Percentiles rank a stretch among this genome's conserved stretches.
Conservation (phyloP, 2,888 invertebrate genomes). For the Lampropteryx suffumata region DNA sequence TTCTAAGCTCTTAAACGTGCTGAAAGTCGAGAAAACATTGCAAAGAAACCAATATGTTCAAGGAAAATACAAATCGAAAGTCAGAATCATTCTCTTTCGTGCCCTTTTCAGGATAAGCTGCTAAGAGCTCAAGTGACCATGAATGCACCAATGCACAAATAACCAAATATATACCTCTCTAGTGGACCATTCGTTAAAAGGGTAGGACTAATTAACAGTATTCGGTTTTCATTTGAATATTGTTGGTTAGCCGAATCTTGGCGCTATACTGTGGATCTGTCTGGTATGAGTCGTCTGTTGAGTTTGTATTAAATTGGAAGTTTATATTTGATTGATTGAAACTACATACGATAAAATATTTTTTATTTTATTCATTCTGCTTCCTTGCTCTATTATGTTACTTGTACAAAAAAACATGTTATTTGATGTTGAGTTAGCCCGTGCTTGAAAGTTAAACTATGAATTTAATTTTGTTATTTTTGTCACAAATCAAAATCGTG, state of each 20-base stretch:
- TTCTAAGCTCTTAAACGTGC: too few species aligned
- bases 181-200: slow-evolving; percentile 1
- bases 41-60: too few species aligned
- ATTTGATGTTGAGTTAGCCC: background rate
- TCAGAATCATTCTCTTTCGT: too few species aligned
- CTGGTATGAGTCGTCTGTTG: background rate
- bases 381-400: background rate
- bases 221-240: slow-evolving; percentile 1
- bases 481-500: slow-evolving; percentile 11
- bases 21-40: too few species aligned
- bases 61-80: too few species aligned
- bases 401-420: background rate
- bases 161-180: background rate
- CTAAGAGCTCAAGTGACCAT: too few species aligned
- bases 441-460: slow-evolving; percentile 1
- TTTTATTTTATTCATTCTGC: background rate
- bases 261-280: slow-evolving; percentile 21
- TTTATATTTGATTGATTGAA: slow-evolving; percentile 6
- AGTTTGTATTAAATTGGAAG: background rate
- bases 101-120: too few species aligned
- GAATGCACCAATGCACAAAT: too few species aligned
- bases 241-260: slow-evolving; percentile 6
- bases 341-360: background rate
- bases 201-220: slow-evolving; percentile 1
- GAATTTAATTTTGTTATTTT: slow-evolving; percentile 4